Base-by-base conservation (phyloP, 2,888 invertebrate species). In the Galeruca laticollis region DNA sequence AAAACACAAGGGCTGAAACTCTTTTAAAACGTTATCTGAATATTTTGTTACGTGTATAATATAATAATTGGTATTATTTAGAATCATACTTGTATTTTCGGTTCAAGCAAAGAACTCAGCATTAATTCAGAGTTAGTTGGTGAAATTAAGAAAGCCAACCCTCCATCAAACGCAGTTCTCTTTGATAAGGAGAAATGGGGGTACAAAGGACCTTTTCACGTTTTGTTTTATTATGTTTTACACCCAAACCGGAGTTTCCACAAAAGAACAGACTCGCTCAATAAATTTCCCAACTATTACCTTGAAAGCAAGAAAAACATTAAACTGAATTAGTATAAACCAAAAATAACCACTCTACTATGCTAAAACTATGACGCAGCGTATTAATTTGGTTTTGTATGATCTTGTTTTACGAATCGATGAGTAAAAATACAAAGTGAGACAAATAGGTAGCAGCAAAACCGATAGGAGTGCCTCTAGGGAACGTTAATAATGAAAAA, bases 181-280 rank as follows among this genome's bases (percentile, higher is more conserved):
- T 65, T 57, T 65, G 64, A 57, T 57, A 47, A 33, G 15, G 31
- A 43, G 15, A 20, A 57, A 65, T 31, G 64, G 56, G 35, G 57
- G 15, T 47, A 65, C 64, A 65, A 65, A 65, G 64, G 33, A 40
- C 57, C 56, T 64, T 64, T 64, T 57, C 57, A 47, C 56, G 57
- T 64, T 56, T 31, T 40, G 11, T 37, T 54, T 65, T 65, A 57
- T 57, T 65, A 57, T 47, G 64, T 57, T 65, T 47, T 35, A 15
- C 26, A 57, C 35, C 31, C 57, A n/a, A n/a, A 20, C 56, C 43
- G 21, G 26, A 8, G 52, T 26, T 52, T 26, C 26, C 11, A 15
- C 9, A 47, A 47, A 47, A 15, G 43, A 47, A 15, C 43, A 15
- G 6, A 47, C 15, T 47, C 4, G 15, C 43, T 15, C 43, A 47